These are phyloP conservation scores for Rhynchonycteris naso DNA, from an alignment of 2,797 vertebrate genomes.

Conservation along the genomic window DNA sequence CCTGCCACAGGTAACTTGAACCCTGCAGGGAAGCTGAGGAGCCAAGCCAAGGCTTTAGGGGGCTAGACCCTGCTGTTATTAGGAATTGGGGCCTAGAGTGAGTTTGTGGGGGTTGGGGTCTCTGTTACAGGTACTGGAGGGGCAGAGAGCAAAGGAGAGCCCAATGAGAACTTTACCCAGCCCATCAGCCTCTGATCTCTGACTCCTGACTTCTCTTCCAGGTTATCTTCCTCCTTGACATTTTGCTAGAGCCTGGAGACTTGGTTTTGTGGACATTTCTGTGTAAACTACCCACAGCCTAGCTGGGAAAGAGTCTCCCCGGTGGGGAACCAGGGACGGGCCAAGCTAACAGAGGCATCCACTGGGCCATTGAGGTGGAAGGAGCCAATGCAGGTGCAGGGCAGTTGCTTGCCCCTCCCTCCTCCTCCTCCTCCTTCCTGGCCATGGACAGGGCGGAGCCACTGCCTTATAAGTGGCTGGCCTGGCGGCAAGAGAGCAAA, in stretches of 20 bases:
- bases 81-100: neutral
- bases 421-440: neutral
- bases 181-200: neutral
- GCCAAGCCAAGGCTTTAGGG: neutral
- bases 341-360: neutral
- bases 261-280: neutral
- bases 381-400: slow-evolving; percentile 49
- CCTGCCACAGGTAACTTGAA: neutral
- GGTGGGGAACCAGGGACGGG: rapidly evolving
- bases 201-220: neutral
- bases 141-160: neutral
- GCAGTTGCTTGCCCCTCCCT: neutral
- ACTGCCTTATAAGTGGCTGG: slow-evolving; percentile 72
- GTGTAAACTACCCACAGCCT: neutral
- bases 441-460: slow-evolving; percentile 80
- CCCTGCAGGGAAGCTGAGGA: neutral
- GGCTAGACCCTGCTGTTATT: neutral
- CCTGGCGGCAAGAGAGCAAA: slow-evolving; percentile 1
- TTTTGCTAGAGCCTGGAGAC: neutral
- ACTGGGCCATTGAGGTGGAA: neutral
- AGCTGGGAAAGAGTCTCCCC: neutral
- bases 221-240: neutral
- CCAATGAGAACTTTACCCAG: neutral
- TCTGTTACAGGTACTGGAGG: neutral
- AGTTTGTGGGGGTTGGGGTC: neutral